Evolutionary conservation across 2,113 vertebrate genomes (phyloP), one percentile per base, ranked within the genome.

Genomic region (Arenaria interpres): DNA sequence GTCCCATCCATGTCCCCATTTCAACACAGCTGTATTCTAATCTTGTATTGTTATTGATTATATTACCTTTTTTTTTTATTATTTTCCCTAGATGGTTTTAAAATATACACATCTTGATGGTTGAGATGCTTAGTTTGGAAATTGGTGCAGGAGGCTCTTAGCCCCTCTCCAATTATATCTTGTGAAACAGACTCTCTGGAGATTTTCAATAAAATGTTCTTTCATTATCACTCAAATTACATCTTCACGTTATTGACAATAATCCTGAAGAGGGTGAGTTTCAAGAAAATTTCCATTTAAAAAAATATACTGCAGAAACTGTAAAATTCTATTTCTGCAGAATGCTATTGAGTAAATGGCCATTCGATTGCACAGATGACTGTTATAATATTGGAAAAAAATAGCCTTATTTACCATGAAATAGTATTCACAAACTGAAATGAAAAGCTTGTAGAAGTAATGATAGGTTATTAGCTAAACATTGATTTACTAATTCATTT

Each of bases 181-280:
- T 92, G 67, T 76, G 63, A 93, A 94, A 86, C 24, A 94, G 56
- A 41, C 51, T 89, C 93, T 95, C 94, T 71, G 73, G 93, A 96
- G 95, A 56, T 91, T 96, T 95, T 75, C 83, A 97, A 83, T 75
- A 93, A 97, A 97, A 96, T 77, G 85, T 95, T 96, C 90, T 97
- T 97, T 96, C 91, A 97, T 98, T 97, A 97, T 95, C 83, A 86
- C 57, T 89, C 78, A 89, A 88, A 87, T 97, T 96, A 93, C n/a
- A 96, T 93, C 57, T 94, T 86, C 69, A 88, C 8, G 0, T 97
- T 94, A 95, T 74, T 82, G 90, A 93, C 66, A 94, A 85, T 93
- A 94, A 94, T 90, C 63, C 43, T 92, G 84, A 80, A 79, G 39
- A 50, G 33, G 43, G 17, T 80, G n/a, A 71, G 33, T 39, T 84